phyloP scores from a whole-genome alignment of 2,888 invertebrate genomes.

The Cheilosia scutellata region DNA sequence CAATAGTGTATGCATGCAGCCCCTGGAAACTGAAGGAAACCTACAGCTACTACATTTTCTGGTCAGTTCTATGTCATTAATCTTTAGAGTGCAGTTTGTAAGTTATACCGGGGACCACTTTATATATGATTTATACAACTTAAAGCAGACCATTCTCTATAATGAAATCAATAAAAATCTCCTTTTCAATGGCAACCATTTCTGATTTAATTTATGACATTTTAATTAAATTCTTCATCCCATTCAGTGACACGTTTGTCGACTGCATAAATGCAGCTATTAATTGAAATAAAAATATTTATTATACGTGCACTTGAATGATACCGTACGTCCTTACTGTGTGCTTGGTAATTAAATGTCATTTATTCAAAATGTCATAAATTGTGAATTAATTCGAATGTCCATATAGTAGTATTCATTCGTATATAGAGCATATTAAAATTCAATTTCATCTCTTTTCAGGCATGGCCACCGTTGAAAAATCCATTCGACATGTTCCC shows the following conservation, averaged over 20 bases:
- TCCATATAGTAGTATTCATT: not conserved
- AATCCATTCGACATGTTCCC: slow-evolving; percentile 82
- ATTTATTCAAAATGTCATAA: not conserved
- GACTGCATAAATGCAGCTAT: not conserved
- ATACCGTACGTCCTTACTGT: not conserved
- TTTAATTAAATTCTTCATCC: no score
- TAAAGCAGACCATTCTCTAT: no score
- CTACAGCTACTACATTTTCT: no score
- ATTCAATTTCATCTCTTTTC: slow-evolving; percentile 59
- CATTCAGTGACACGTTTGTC: not conserved
- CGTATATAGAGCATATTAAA: slow-evolving; percentile 1
- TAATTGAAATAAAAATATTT: slow-evolving; percentile 5
- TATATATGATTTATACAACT: no score
- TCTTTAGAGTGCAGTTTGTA: no score
- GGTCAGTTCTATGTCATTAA: no score
- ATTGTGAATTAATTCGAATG: not conserved
- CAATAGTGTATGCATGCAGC: no score
- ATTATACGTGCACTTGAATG: not conserved
- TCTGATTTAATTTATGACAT: no score
- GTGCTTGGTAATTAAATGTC: slow-evolving; percentile 8
- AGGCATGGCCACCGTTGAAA: slow-evolving; percentile 83
- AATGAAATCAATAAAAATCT: no score
- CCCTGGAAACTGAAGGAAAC: no score
- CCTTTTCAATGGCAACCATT: no score
- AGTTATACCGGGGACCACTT: no score